Evolutionary conservation across 2,888 invertebrate genomes (phyloP), one percentile per base, ranked within the genome.

Genomic region (Ryuthela nishihirai): DNA sequence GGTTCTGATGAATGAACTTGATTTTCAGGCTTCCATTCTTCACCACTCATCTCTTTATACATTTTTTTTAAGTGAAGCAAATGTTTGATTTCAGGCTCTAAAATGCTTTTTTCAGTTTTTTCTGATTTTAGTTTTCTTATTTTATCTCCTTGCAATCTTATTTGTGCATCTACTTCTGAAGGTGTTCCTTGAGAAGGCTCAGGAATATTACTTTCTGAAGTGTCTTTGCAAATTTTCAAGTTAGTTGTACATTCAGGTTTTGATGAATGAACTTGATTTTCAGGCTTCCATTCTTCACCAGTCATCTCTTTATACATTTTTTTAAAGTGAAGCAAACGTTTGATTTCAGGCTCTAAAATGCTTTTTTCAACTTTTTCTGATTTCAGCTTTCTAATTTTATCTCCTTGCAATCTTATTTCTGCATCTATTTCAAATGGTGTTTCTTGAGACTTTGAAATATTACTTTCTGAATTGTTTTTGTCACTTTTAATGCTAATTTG

Each of bases 341-440:
- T 23, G 4, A 59, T 72, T 4, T 76, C 76, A 5, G 80, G 67
- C 42, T 69, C 69, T 53, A 69, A 67, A 40, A 65, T 66, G 40
- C 54, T 74, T 68, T 76, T 76, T 3, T 70, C 66, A 40, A 75
- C 73, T 64, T 77, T 76, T 25, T 72, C 68, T 0, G 69, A 59
- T 65, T 78, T 78, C 41, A 76, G 68, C 38, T 73, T 65, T 44
- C 74, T 62, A 20, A 75, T 68, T 47, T 69, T 69, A 53, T 74
- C 70, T 15, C 76, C 77, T 58, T 76, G 76, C n/a, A 64, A 68
- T 41, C 64, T 64, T 35, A 77, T 72, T 55, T 63, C 24, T 24
- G 21, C 20, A 54, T 70, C 64, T 6, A 74, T 59, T 21, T 63
- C 44, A 23, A 68, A 66, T 42, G 55, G 65, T 21, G 49, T 62